Conservation (phyloP, 2,113 vertebrate species). For the Leucoraja erinaceus region DNA sequence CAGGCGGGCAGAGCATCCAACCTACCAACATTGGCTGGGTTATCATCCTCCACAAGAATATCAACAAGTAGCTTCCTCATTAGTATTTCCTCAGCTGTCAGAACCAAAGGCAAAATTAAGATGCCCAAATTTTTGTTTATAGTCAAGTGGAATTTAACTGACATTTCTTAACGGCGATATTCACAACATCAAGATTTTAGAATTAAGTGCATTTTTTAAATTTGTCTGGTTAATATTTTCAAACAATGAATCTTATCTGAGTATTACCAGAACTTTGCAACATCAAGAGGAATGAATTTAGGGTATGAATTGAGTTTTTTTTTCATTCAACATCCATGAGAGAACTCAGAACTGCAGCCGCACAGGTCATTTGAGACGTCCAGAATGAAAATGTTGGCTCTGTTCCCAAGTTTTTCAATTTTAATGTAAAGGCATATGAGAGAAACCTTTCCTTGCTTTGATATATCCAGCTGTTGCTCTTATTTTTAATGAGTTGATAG, state of each 20-base stretch:
- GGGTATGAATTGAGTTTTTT: neutral
- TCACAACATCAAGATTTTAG: neutral
- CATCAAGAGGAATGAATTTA: neutral
- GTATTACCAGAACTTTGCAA: neutral
- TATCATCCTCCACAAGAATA: neutral
- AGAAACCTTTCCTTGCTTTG: constrained; percentile 10
- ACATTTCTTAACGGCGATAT: neutral
- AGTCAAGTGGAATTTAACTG: neutral
- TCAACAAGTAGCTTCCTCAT: neutral
- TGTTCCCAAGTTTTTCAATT: neutral
- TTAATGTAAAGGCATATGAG: constrained; percentile 24
- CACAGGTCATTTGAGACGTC: neutral
- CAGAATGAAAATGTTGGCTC: neutral
- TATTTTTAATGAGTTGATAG: constrained; percentile 33
- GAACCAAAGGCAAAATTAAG: neutral
- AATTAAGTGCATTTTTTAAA: neutral
- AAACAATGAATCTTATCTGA: neutral
- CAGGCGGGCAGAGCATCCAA: neutral
- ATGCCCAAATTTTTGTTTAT: neutral
- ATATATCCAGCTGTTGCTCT: constrained; percentile 1
- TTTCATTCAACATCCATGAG: neutral
- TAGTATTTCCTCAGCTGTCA: neutral
- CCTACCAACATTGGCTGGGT: neutral
- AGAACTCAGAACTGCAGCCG: constrained; percentile 22
- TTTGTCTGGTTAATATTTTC: neutral